Evolutionary conservation across 2,113 vertebrate genomes (phyloP).

Genomic region (Irena cyanogastra): DNA sequence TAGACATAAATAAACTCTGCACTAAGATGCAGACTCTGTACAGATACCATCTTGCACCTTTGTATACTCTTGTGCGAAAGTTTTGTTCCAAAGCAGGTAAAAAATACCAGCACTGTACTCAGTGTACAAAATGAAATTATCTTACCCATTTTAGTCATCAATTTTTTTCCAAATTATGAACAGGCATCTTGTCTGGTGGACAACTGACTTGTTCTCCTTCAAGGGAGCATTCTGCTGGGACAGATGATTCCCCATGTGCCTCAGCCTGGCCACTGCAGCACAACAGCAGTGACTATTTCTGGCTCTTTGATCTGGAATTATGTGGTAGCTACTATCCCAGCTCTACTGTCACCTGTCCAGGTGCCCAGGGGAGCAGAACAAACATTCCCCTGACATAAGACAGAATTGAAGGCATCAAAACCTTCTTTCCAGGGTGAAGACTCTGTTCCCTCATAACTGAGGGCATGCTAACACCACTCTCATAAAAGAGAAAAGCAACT

Average conservation of each 20-base stretch:
- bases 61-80: neutral
- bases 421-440: neutral
- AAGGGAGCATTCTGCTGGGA: neutral
- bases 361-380: neutral
- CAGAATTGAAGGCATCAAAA: accelerated
- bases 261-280: neutral
- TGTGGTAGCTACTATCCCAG: neutral
- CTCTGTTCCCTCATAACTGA: neutral
- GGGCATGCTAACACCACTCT: neutral
- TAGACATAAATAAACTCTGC: neutral
- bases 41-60: neutral
- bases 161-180: neutral
- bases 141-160: neutral
- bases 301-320: neutral
- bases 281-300: neutral
- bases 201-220: neutral
- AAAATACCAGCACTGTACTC: neutral
- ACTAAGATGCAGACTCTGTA: neutral
- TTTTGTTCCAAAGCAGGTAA: neutral
- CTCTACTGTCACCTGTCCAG: too few relatives aligned
- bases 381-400: neutral
- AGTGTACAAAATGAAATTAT: neutral
- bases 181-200: neutral
- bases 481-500: neutral
- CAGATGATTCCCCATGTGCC: neutral